Conservation (phyloP, 2,888 invertebrate species). For the Apamea sordens region DNA sequence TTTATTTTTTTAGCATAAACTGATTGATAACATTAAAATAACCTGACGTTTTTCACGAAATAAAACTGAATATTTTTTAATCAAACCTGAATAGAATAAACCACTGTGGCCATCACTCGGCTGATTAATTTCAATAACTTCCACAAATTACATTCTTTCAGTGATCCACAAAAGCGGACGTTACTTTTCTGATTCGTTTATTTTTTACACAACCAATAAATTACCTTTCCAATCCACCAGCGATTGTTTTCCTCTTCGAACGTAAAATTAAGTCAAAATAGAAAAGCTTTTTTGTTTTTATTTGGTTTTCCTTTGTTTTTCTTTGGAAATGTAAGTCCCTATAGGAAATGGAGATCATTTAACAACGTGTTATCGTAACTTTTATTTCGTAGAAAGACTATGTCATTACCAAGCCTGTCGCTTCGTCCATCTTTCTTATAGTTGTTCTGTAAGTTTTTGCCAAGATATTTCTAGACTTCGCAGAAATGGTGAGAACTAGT, state of each 20-base stretch:
- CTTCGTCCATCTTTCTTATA: slow-evolving; percentile 34
- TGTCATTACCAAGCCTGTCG: slow-evolving; percentile 25
- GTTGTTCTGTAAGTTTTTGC: slow-evolving; percentile 14
- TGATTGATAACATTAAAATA: neutral
- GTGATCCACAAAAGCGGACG: slow-evolving; percentile 36
- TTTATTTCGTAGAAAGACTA: slow-evolving; percentile 44
- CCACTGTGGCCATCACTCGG: neutral
- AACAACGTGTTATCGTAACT: slow-evolving; percentile 32
- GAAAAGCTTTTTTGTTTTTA: slow-evolving; percentile 27
- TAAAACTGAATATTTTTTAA: slow-evolving; percentile 2
- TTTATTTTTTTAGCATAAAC: slow-evolving; percentile 4
- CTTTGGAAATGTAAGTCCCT: slow-evolving; percentile 12
- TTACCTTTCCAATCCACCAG: slow-evolving; percentile 45
- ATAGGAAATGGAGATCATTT: slow-evolving; percentile 28
- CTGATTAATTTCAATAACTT: slow-evolving; percentile 49
- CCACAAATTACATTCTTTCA: slow-evolving; percentile 35
- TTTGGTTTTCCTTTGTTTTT: slow-evolving; percentile 43
- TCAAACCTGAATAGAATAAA: slow-evolving; percentile 13
- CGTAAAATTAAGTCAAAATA: slow-evolving; percentile 49
- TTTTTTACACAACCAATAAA: slow-evolving; percentile 42
- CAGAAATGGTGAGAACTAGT: slow-evolving; percentile 23
- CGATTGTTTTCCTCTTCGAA: slow-evolving; percentile 34
- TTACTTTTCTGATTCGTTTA: slow-evolving; percentile 39
- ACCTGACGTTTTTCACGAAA: neutral
- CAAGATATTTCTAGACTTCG: slow-evolving; percentile 8